phyloP scores from a whole-genome alignment of 1,140 invertebrate species.

The Holcopasites calliopsidis region DNA sequence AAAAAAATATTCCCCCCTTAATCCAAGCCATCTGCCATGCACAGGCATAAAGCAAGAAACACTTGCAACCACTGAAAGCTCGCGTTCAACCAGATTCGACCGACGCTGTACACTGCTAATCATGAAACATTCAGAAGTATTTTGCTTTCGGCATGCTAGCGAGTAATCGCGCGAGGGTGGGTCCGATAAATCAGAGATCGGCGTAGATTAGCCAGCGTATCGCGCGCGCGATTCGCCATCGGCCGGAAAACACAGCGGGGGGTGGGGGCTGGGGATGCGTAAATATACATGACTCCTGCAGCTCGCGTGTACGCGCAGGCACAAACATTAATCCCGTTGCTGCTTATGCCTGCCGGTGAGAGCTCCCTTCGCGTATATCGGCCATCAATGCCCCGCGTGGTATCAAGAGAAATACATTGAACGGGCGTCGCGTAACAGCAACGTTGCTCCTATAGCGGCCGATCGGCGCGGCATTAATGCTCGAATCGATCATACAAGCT shows the following conservation, averaged over 20 bases:
- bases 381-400: constrained; percentile 50
- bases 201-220: constrained; percentile 21
- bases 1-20: no score
- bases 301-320: neutral
- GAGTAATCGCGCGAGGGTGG: neutral
- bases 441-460: constrained; percentile 25
- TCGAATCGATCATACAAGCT: constrained; percentile 63
- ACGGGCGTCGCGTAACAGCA: constrained; percentile 24
- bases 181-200: constrained; percentile 49
- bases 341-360: constrained; percentile 37
- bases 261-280: constrained; percentile 19
- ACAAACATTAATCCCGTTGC: constrained; percentile 47
- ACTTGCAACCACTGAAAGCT: no score
- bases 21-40: no score
- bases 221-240: constrained; percentile 4
- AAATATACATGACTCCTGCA: constrained; percentile 52
- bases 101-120: no score
- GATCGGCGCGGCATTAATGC: constrained; percentile 56
- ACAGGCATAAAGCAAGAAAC: no score
- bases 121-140: constrained; percentile 5
- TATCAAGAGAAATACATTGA: constrained; percentile 49
- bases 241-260: constrained; percentile 20
- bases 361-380: constrained; percentile 30
- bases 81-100: no score
- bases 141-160: constrained; percentile 24